Percentiles rank a stretch among this genome's conserved stretches.
Evolutionary conservation across 2,888 invertebrate genomes (phyloP).

Genomic region (Xestia xanthographa): DNA sequence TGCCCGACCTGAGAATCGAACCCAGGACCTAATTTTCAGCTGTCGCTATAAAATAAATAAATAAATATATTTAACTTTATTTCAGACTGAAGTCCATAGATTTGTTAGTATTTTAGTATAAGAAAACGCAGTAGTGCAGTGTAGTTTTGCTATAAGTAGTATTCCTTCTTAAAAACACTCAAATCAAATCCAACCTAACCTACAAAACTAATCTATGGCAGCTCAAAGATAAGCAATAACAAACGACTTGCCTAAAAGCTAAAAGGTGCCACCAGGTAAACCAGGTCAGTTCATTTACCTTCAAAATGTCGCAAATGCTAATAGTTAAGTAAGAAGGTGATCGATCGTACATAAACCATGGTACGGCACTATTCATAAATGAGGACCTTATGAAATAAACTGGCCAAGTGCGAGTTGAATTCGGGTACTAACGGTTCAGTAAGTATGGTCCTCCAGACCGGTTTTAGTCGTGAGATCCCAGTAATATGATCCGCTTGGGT

Average conservation of each 20-base stretch:
- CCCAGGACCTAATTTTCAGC: too few relatives aligned
- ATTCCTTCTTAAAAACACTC: not conserved
- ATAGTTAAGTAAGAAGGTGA: constrained; percentile 45
- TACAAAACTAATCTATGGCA: constrained; percentile 24
- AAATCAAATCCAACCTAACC: not conserved
- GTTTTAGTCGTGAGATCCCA: too few relatives aligned
- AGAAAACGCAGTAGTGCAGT: too few relatives aligned
- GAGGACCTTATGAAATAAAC: constrained; percentile 5
- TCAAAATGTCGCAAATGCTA: constrained; percentile 57
- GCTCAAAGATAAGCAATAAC: constrained; percentile 45
- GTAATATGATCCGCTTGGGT: too few relatives aligned
- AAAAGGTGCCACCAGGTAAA: constrained; percentile 33
- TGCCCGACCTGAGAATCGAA: too few relatives aligned
- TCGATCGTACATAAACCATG: constrained; percentile 46
- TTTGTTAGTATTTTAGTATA: too few relatives aligned
- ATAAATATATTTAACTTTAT: too few relatives aligned
- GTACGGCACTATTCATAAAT: constrained; percentile 17
- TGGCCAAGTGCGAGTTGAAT: not conserved
- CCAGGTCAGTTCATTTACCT: constrained; percentile 55
- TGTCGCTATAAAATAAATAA: too few relatives aligned
- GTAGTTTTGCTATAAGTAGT: too few relatives aligned
- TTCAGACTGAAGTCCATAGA: too few relatives aligned
- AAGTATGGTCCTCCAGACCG: too few relatives aligned
- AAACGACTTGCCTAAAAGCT: constrained; percentile 30
- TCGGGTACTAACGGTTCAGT: not conserved